Conservation (phyloP, 2,113 vertebrate species). For the Recurvirostra avosetta region DNA sequence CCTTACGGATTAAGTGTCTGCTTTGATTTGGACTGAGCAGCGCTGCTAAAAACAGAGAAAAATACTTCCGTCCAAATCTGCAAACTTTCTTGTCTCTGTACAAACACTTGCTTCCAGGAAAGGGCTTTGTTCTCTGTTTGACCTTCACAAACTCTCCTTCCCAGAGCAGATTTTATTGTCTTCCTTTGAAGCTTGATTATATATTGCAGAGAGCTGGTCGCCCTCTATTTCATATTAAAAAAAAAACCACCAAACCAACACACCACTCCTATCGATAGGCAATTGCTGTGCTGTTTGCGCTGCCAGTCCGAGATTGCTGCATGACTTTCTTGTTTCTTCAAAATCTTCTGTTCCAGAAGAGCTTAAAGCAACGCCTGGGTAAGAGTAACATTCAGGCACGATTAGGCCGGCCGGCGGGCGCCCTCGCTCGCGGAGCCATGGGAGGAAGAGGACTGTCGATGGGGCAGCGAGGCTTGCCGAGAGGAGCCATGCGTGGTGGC, state of each 20-base stretch:
- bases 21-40: background rate
- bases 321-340: slow-evolving; percentile 50
- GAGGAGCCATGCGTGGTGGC: slow-evolving; percentile 83
- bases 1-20: background rate
- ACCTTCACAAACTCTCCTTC: background rate
- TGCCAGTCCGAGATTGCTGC: background rate
- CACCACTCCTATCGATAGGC: rapidly evolving
- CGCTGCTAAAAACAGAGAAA: background rate
- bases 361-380: slow-evolving; percentile 94
- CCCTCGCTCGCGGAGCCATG: slow-evolving; percentile 77
- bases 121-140: background rate
- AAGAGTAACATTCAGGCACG: slow-evolving; percentile 98
- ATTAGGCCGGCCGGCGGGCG: slow-evolving; percentile 86
- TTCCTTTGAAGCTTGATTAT: background rate
- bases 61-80: background rate
- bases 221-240: background rate
- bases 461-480: slow-evolving; percentile 83
- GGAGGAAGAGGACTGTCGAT: slow-evolving; percentile 81
- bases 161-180: background rate
- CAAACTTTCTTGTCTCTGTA: background rate
- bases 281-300: background rate
- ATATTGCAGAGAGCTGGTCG: background rate
- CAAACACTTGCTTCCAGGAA: background rate
- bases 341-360: slow-evolving; percentile 79
- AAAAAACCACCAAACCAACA: too few relatives aligned